phyloP scores from a whole-genome alignment of 2,113 vertebrate species.

The Eublepharis macularius region DNA sequence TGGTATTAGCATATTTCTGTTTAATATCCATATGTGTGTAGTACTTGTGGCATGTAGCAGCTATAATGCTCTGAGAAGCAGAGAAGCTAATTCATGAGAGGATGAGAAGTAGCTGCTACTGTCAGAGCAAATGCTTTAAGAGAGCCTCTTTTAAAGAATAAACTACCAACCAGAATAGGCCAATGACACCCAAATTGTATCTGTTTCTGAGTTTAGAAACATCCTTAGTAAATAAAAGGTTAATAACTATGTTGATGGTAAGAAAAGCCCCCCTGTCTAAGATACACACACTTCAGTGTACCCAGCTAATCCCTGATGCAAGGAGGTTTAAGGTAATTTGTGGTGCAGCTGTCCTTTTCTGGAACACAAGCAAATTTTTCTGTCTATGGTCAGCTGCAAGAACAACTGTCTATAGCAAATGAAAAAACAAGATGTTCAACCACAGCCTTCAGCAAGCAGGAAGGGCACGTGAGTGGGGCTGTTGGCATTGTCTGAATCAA shows the following conservation, averaged over 20 bases:
- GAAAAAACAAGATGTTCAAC: slow-evolving; percentile 84
- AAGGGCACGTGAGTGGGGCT: slow-evolving; percentile 57
- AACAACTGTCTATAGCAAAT: slow-evolving; percentile 87
- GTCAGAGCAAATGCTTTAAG: not conserved
- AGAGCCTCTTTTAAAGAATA: not conserved
- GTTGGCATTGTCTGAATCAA: slow-evolving; percentile 60
- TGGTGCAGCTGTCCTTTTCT: slow-evolving; percentile 88
- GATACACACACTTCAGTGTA: slow-evolving; percentile 77
- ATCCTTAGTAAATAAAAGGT: slow-evolving; percentile 63
- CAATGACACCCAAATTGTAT: slow-evolving; percentile 2
- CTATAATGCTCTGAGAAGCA: not conserved
- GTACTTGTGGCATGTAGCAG: not conserved
- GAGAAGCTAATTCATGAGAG: not conserved
- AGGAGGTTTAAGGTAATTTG: slow-evolving; percentile 88
- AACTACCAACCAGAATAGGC: not conserved
- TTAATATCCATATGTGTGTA: not conserved
- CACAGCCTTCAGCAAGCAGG: slow-evolving; percentile 53
- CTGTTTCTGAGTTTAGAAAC: slow-evolving; percentile 18
- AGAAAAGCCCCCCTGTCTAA: slow-evolving; percentile 63
- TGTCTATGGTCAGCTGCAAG: slow-evolving; percentile 88
- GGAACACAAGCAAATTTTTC: slow-evolving; percentile 87
- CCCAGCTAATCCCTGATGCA: slow-evolving; percentile 84
- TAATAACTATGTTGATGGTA: slow-evolving; percentile 70
- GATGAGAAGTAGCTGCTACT: not conserved
- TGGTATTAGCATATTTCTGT: not conserved